Evolutionary conservation across 2,113 vertebrate species (phyloP).

Genomic region (Anser cygnoides): DNA sequence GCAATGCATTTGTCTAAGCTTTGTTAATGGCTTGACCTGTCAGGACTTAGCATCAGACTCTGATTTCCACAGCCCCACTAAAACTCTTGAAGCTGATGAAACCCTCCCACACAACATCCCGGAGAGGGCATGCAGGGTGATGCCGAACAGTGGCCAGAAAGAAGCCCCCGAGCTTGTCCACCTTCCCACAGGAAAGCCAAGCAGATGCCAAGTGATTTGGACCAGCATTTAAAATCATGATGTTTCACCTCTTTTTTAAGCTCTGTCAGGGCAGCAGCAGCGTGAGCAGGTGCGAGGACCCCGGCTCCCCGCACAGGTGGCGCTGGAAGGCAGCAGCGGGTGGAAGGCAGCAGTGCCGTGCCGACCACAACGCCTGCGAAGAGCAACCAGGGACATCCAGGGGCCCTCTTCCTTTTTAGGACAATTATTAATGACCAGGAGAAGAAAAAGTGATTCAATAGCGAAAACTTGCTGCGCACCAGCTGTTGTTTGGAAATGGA

Average conservation of each 20-base stretch:
- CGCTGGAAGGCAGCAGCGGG: not conserved
- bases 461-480: slow-evolving; percentile 51
- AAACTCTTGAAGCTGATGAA: not conserved
- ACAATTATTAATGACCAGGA: slow-evolving; percentile 72
- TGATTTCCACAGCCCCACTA: not conserved
- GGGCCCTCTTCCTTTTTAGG: slow-evolving; percentile 59
- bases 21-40: not conserved
- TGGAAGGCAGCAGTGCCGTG: not conserved
- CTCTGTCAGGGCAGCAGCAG: not conserved
- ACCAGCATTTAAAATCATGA: not conserved
- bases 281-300: not conserved
- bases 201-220: not conserved
- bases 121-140: not conserved
- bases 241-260: not conserved
- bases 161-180: not conserved
- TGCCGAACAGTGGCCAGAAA: not conserved
- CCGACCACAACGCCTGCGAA: not conserved
- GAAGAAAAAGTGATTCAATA: slow-evolving; percentile 61
- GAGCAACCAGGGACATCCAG: slow-evolving; percentile 32
- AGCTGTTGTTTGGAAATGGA: slow-evolving; percentile 68
- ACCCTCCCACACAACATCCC: fast-evolving
- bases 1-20: not conserved
- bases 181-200: not conserved
- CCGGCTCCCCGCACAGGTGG: not conserved
- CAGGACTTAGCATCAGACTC: not conserved